Conservation (phyloP, 2,888 invertebrate genomes). For the Lumbricus terrestris region DNA sequence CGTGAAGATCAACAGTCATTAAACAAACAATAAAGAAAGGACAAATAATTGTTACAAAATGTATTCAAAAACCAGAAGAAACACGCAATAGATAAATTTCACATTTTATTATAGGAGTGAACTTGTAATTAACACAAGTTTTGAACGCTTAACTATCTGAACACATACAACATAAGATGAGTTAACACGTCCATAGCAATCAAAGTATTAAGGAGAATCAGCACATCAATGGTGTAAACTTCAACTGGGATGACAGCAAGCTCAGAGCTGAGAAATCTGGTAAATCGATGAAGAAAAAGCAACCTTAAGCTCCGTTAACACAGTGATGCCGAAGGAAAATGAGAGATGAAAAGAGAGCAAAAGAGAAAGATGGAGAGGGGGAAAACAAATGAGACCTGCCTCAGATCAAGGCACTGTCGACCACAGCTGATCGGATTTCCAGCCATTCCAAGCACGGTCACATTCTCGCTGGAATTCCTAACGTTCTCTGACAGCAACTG, state of each 20-base stretch:
- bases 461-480: not conserved
- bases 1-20: not conserved
- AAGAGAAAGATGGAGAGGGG: not conserved
- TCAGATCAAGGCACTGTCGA: not conserved
- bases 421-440: not conserved
- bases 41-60: not conserved
- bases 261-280: not conserved
- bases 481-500: not conserved
- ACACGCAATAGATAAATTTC: not conserved
- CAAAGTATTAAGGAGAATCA: too few relatives aligned
- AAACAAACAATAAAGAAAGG: not conserved
- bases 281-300: not conserved
- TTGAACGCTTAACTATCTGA: too few relatives aligned
- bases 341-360: too few relatives aligned
- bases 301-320: not conserved
- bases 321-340: not conserved
- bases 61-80: not conserved
- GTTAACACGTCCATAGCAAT: too few relatives aligned
- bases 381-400: not conserved
- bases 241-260: not conserved
- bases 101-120: not conserved
- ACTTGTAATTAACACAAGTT: too few relatives aligned
- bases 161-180: too few relatives aligned
- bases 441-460: not conserved
- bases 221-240: not conserved